Base-by-base conservation (phyloP, 64 coral and sea anemone species). In the Stichodactyla helianthus region DNA sequence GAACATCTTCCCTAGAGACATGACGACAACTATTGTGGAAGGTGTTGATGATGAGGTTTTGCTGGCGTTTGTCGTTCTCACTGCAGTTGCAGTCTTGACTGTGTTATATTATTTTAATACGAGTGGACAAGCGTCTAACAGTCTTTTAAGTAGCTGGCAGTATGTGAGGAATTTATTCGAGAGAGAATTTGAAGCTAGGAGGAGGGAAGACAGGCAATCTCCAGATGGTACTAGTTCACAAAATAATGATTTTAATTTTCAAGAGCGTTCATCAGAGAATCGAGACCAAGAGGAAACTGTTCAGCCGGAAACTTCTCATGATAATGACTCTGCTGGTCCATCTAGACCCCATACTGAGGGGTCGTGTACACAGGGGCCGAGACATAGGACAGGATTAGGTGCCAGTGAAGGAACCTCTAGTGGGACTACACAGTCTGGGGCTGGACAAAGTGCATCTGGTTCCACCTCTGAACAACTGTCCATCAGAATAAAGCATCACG, bases 1-100 rank as follows among this genome's bases (percentile, higher is more conserved):
- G 68, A 19, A 31, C 68, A 8, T 31, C 6, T 22, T 74, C 35
- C 2, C 35, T 74, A 10, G 2, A 74, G 25, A 27, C 10, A 74
- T 74, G 68, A 27, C 68, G 68, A 31, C 50, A 14, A 54, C 78
- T 3, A 54, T 95, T 35, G 50, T 97, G 27, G 94, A 97, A 93
- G 94, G 94, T 82, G 92, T 97, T 14, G 91, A 93, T 55, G 83
- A 97, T 22, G 94, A 97, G 59, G 91, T 93, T 22, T 50, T 97
- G 4, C 59, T 93, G 71, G 82, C 86, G 12, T 77, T 90, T 82
- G 19, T 83, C 17, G 88, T 93, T 74, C 86, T 97, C 8, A 71
- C 71, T 7, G 59, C 78, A 23, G 51, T 93, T 60, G 53, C 27
- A 15, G 27, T 84, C 23, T 28, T 54, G 4, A 84, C 83, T 9